Percentiles rank a stretch among this genome's conserved stretches.
phyloP scores from a whole-genome alignment of 2,888 invertebrate species.

The Chrysolina americana region DNA sequence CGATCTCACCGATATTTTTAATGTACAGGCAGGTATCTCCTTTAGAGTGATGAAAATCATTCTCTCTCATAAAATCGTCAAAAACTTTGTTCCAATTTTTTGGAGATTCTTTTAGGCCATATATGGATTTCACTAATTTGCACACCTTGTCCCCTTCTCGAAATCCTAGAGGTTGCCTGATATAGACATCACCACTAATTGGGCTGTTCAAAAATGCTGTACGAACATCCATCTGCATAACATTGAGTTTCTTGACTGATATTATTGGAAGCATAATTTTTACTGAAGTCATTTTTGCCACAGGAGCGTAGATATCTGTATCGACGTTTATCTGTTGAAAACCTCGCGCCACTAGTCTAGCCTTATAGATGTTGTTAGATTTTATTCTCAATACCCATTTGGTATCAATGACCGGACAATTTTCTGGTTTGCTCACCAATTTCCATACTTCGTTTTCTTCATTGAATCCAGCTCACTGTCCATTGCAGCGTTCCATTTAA shows the following conservation, averaged over 20 bases:
- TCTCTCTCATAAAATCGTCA: constrained; percentile 9
- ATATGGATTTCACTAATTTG: neutral
- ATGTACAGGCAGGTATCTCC: neutral
- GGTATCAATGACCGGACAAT: neutral
- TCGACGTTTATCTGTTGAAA: neutral
- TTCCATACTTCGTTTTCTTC: neutral
- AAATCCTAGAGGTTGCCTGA: neutral
- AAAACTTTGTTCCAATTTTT: constrained; percentile 14
- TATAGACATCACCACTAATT: neutral
- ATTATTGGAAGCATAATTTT: neutral
- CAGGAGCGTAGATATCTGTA: neutral
- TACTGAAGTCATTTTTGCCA: neutral
- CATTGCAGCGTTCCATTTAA: neutral
- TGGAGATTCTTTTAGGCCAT: constrained; percentile 11
- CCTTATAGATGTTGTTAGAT: neutral
- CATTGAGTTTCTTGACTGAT: too few relatives aligned
- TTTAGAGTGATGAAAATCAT: constrained; percentile 10
- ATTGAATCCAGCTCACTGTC: neutral
- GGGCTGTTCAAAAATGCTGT: too few relatives aligned
- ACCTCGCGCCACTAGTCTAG: neutral
- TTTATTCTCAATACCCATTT: neutral
- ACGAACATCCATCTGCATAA: too few relatives aligned
- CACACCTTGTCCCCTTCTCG: neutral
- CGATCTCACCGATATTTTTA: neutral
- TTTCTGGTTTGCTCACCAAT: neutral